Conservation (phyloP, 2,888 invertebrate species). For the Hypselothyrea guttata region DNA sequence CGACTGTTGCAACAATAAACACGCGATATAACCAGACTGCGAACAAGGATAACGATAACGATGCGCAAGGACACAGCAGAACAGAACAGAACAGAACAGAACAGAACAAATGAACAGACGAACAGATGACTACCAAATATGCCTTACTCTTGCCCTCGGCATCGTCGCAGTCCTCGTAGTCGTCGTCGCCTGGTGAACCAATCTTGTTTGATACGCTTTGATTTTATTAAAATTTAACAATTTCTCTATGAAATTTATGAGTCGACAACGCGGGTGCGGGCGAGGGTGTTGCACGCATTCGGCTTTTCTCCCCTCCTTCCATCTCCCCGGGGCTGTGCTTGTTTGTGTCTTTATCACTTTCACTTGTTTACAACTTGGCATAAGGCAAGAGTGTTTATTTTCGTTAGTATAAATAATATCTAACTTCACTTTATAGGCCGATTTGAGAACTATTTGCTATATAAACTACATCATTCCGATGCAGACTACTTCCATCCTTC, state of each 20-base stretch:
- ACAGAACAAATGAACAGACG: slow-evolving; percentile 38
- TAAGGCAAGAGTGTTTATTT: too few species aligned
- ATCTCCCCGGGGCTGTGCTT: background rate
- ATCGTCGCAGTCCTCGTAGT: slow-evolving; percentile 2
- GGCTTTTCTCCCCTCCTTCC: background rate
- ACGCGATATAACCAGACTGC: slow-evolving; percentile 76
- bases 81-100: slow-evolving; percentile 41
- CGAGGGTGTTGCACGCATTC: background rate
- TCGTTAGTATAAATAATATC: too few species aligned
- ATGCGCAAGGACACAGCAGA: slow-evolving; percentile 29
- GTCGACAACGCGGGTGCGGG: slow-evolving; percentile 43
- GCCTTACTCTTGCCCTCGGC: slow-evolving; percentile 10
- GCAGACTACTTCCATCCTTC: too few species aligned
- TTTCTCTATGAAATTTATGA: slow-evolving; percentile 73
- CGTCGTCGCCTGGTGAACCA: slow-evolving; percentile 69
- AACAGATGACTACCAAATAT: slow-evolving; percentile 32
- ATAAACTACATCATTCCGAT: too few species aligned
- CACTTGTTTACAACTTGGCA: background rate
- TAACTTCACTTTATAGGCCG: too few species aligned
- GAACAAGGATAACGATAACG: slow-evolving; percentile 71
- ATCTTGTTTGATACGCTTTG: slow-evolving; percentile 78
- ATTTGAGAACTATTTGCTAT: too few species aligned
- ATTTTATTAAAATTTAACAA: slow-evolving; percentile 78
- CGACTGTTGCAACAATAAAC: slow-evolving; percentile 76
- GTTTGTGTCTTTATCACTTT: slow-evolving; percentile 1